A percentile compares a stretch with the other conserved stretches of the same genome.
These are phyloP conservation scores for Galeopsomyia nigrocyanea DNA, from an alignment of 2,888 invertebrate species.

Conservation along the genomic window DNA sequence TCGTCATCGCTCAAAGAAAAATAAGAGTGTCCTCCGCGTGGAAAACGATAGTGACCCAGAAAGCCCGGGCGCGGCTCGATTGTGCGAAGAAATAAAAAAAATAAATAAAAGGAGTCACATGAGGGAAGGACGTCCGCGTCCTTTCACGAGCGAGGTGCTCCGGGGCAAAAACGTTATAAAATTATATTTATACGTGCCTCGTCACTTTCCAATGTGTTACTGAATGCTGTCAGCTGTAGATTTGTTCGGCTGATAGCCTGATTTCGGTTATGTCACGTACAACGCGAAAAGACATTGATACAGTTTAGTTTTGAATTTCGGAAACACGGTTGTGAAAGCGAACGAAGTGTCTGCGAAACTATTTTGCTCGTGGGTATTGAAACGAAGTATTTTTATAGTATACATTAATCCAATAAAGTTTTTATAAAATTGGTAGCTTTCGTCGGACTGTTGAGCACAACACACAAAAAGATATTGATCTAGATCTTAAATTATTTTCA, in stretches of 20 bases:
- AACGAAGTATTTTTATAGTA: too few species aligned
- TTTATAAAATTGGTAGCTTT: too few species aligned
- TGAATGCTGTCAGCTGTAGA: neutral
- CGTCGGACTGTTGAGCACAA: too few species aligned
- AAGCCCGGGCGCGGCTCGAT: slow-evolving; percentile 16
- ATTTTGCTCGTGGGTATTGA: too few species aligned
- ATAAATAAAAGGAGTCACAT: neutral
- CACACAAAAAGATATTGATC: slow-evolving; percentile 11
- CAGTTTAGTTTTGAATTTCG: too few species aligned
- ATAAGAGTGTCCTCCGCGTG: neutral
- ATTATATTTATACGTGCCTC: neutral
- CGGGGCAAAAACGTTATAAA: too few species aligned
- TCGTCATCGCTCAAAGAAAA: neutral
- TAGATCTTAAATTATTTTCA: slow-evolving; percentile 6
- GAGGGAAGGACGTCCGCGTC: slow-evolving; percentile 6
- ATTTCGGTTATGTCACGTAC: too few species aligned
- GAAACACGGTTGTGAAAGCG: too few species aligned
- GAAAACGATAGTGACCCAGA: slow-evolving; percentile 17
- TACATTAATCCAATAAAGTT: too few species aligned
- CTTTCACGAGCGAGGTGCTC: slow-evolving; percentile 3
- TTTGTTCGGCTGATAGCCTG: too few species aligned
- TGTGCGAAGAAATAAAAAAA: neutral
- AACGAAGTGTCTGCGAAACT: too few species aligned
- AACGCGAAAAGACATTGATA: too few species aligned
- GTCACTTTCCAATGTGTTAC: slow-evolving; percentile 1